Evolutionary conservation across 2,888 invertebrate genomes (phyloP), one percentile per base, ranked within the genome.

Genomic region (Encarsia formosa): DNA sequence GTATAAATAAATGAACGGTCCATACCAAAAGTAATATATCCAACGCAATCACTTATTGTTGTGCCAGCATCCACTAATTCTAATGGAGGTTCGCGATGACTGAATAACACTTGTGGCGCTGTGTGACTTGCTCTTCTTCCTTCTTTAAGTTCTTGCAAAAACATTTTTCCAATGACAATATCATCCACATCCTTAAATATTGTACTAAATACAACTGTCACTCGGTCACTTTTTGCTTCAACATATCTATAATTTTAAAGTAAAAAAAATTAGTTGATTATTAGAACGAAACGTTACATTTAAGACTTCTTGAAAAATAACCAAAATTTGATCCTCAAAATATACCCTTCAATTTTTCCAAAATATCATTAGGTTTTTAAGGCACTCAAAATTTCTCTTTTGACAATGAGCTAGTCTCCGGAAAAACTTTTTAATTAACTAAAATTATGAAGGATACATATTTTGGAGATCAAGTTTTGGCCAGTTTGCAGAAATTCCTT

Each of bases 81-180:
- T 75, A 91, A 73, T 1, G 99, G 99, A 32, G 99, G 99, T 71
- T 99, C 98, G 69, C 91, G 88, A 77, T 98, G 95, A 73, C 89
- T 89, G 76, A 92, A 92, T 63, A 91, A 77, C 65, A 91, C 91
- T 80, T 88, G 88, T 31, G 91, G 91, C 54, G 95, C 93, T 47
- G 95, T 96, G 71, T 96, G 95, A 62, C 91, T 91, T 22, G 95
- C 96, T 73, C 96, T 83, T 60, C 98, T 81, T 16, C 98, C 98
- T 77, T 99, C 99, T 73, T 96, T 94, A 67, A 99, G 87, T 78
- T 99, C 99, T 80, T 98, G 97, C 87, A 99, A 91, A 79, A 99
- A 99, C 65, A 99, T 93, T 79, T 99, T 99, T 51, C 99, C 99
- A 75, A 99, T 91, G 49, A 99, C 87, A 69, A 99, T 88, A 76